phyloP scores from a whole-genome alignment of 1,140 invertebrate species.

The Euura lappo region DNA sequence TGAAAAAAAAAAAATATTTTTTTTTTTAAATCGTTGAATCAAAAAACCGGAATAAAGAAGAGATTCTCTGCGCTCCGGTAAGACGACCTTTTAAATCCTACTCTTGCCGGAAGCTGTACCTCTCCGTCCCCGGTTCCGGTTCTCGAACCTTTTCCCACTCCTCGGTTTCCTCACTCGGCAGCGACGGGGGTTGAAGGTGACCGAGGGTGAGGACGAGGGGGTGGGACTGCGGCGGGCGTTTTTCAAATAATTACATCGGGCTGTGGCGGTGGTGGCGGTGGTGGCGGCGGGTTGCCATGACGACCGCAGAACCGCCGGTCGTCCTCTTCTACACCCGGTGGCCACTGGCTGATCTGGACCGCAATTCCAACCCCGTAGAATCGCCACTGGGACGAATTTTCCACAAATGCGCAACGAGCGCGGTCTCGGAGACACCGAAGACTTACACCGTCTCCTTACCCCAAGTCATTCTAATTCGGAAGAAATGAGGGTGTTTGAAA shows the following conservation, averaged over 20 bases:
- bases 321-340: slow-evolving; percentile 35
- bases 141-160: not conserved
- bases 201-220: not conserved
- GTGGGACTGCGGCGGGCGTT: slow-evolving; percentile 49
- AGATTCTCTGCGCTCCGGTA: not conserved
- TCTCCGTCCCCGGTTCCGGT: not conserved
- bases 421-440: no score
- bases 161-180: not conserved
- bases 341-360: not conserved
- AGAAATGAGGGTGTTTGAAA: no score
- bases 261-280: slow-evolving; percentile 37
- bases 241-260: slow-evolving; percentile 62
- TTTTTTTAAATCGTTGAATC: no score
- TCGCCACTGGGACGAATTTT: not conserved
- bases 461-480: no score
- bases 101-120: slow-evolving; percentile 1
- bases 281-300: slow-evolving; percentile 55
- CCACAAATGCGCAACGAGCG: not conserved
- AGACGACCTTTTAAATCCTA: not conserved
- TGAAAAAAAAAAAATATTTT: no score
- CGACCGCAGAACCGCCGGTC: slow-evolving; percentile 55
- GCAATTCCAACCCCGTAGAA: not conserved
- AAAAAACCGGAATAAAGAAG: not conserved
- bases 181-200: not conserved
- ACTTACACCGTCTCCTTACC: no score